Conservation (phyloP, 37 sponge, comb jelly and placozoan genomes). For the Geodia barretti region DNA sequence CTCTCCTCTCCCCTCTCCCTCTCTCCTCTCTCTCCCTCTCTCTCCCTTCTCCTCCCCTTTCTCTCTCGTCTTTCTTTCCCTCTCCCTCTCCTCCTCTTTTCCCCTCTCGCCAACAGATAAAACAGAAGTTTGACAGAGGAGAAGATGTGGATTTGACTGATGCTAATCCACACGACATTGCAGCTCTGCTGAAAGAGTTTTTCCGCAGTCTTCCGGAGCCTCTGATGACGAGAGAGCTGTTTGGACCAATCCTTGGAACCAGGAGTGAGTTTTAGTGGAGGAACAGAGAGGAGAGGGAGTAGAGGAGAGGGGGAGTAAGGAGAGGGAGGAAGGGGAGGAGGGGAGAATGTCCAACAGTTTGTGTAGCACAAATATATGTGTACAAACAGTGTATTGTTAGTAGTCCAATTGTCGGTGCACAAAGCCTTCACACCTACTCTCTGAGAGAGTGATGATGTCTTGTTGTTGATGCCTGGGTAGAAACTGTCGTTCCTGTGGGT, state of each 20-base stretch:
- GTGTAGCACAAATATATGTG: background rate
- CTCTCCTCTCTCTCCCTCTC: no score
- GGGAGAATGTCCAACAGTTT: background rate
- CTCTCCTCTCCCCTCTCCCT: no score
- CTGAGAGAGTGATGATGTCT: no score
- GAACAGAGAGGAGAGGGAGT: no score
- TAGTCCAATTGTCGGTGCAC: no score
- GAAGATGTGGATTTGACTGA: slow-evolving; percentile 59
- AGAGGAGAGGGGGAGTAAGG: no score
- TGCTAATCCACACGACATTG: slow-evolving; percentile 87
- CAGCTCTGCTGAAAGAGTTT: slow-evolving; percentile 82
- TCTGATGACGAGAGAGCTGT: slow-evolving; percentile 81
- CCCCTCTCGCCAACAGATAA: slow-evolving; percentile 42
- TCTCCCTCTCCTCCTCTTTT: background rate
- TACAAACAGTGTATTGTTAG: background rate
- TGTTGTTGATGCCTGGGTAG: no score
- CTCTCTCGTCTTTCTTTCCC: no score
- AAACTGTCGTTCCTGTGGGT: no score
- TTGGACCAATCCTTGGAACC: slow-evolving; percentile 68
- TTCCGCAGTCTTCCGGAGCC: slow-evolving; percentile 88
- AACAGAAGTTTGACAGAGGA: slow-evolving; percentile 67
- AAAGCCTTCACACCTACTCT: no score
- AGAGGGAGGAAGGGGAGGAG: background rate
- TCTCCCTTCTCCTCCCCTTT: background rate
- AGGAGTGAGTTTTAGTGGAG: slow-evolving; percentile 76